Conservation (phyloP, 2,888 invertebrate species). For the Drosophila ezoana region DNA sequence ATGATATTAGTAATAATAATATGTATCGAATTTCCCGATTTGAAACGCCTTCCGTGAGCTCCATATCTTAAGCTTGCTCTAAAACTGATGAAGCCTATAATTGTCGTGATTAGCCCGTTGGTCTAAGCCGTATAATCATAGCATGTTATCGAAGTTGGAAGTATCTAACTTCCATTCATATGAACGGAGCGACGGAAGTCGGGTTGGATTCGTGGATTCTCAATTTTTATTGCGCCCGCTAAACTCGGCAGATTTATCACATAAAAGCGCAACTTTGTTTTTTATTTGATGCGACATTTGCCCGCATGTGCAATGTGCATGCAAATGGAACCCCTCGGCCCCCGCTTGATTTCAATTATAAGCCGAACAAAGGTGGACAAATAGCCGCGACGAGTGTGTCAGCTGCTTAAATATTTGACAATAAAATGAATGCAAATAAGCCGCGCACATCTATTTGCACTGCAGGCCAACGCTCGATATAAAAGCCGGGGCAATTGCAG, state of each 20-base stretch:
- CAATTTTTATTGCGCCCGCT: neutral
- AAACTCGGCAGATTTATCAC: conserved; percentile 1
- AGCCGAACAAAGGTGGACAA: conserved; percentile 17
- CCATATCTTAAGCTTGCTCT: no score
- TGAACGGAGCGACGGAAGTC: no score
- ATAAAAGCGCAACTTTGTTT: neutral
- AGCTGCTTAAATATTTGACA: conserved; percentile 28
- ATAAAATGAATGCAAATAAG: conserved; percentile 1
- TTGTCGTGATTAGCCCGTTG: no score
- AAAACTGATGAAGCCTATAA: no score
- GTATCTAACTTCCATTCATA: no score
- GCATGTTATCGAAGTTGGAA: no score
- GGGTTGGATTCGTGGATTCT: neutral
- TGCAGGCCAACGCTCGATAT: conserved; percentile 7
- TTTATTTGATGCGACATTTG: conserved; percentile 3
- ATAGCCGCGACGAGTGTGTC: conserved; percentile 7
- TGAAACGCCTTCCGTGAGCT: no score
- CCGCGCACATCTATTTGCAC: neutral
- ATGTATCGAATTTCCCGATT: no score
- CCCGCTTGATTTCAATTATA: neutral
- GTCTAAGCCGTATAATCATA: no score
- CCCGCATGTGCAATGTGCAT: conserved; percentile 16
- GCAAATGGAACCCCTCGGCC: neutral
- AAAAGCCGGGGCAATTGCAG: conserved; percentile 15
- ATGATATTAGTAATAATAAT: no score